phyloP scores from a whole-genome alignment of 2,888 invertebrate species.

The Dasysyrphus albostriatus region DNA sequence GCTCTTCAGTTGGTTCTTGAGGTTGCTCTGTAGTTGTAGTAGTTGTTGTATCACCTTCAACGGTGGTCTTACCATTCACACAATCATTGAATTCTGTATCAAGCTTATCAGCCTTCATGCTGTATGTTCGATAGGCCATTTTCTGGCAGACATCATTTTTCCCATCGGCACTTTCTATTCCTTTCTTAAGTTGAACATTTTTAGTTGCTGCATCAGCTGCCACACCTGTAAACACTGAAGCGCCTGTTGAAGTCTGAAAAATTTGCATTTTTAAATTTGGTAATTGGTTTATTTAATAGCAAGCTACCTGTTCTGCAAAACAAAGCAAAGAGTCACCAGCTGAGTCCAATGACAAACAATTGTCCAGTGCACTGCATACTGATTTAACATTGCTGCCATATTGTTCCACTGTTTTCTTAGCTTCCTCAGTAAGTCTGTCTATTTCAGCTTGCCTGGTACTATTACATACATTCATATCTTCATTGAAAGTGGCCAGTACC shows the following conservation, averaged over 20 bases:
- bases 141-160: not conserved
- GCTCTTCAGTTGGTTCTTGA: too few relatives aligned
- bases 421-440: not conserved
- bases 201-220: not conserved
- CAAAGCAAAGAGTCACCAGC: not conserved
- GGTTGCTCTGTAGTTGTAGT: not conserved
- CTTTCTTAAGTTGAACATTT: not conserved
- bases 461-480: not conserved
- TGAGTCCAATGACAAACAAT: fast-evolving
- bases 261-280: not conserved
- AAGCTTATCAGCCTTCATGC: not conserved
- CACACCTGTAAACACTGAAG: not conserved
- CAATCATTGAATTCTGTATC: not conserved
- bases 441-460: not conserved
- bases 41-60: not conserved
- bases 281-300: not conserved
- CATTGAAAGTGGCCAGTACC: not conserved
- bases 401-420: fast-evolving
- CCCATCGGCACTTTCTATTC: not conserved
- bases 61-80: not conserved
- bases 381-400: not conserved
- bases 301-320: not conserved
- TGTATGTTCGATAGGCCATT: fast-evolving
- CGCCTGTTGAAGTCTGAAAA: not conserved
- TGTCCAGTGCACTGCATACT: fast-evolving